Evolutionary conservation across 2,797 vertebrate genomes (phyloP), one percentile per base, ranked within the genome.

Genomic region (Okamejei kenojei): DNA sequence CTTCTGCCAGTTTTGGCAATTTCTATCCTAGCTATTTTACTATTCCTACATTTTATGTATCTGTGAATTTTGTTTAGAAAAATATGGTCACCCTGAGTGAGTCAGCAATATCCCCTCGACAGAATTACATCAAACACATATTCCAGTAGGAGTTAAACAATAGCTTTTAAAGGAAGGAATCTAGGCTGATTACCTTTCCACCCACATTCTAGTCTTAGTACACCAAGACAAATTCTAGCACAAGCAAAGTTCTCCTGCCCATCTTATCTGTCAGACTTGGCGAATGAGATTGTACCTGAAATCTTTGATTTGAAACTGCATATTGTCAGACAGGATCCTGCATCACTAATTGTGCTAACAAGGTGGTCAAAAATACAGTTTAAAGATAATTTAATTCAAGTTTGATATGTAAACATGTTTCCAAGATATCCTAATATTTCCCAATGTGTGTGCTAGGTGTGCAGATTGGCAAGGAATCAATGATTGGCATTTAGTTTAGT

Each of bases 341-440:
- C 84, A 68, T 35, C n/a, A 88, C 8, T 15, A 35, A 88, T 32
- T 88, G 84, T 68, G n/a, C 84, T 19, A 68, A 10, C 17, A 19
- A 65, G n/a, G 7, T 88, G 63, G 4, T 88, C n/a, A n/a, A 88
- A 88, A 88, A 68, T 35, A 19, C 65, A 68, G 10, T 77, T 35
- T 88, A 88, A 23, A 68, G 84, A 21, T 88, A 88, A 68, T 88
- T 88, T 35, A n/a, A 88, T 68, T 35, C 17, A 63, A 63, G n/a
- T 63, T 1, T 63, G 29, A 35, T 68, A 2, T 5, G 2, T 23
- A 88, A 88, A 65, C 35, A 88, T 19, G 0, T 61, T 88, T 68
- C 71, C 71, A 74, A 74, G 71, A 21, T 74, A 74, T 74, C 19
- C 19, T 23, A 74, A 74, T 21, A 26, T 21, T 21, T 23, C 21